Evolutionary conservation across 2,113 vertebrate genomes (phyloP).

Genomic region (Aldabrachelys gigantea): DNA sequence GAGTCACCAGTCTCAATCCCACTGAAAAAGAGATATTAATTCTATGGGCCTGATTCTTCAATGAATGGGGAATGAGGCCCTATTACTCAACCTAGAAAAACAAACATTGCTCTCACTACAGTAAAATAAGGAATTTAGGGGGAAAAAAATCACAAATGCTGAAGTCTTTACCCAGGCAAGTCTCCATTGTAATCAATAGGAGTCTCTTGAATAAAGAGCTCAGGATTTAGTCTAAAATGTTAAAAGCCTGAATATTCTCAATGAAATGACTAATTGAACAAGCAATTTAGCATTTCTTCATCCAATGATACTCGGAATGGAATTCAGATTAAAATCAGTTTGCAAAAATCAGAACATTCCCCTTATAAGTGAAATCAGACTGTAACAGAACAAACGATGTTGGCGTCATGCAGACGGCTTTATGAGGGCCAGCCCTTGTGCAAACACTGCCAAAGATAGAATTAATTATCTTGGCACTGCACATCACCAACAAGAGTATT

Average conservation of each 20-base stretch:
- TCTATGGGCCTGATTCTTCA: not conserved
- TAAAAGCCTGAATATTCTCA: too few species aligned
- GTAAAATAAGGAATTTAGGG: not conserved
- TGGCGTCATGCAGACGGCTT: constrained; percentile 25
- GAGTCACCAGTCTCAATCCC: not conserved
- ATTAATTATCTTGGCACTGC: not conserved
- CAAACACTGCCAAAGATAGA: constrained; percentile 25
- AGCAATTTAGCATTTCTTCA: too few species aligned
- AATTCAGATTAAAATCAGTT: too few species aligned
- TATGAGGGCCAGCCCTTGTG: constrained; percentile 32
- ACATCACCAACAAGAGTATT: constrained; percentile 27
- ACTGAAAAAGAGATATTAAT: not conserved
- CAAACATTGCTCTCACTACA: not conserved
- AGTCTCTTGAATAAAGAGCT: too few species aligned
- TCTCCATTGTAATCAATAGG: too few species aligned
- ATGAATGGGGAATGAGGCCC: not conserved
- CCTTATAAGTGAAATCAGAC: fast-evolving
- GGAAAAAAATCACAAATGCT: not conserved
- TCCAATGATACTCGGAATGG: too few species aligned
- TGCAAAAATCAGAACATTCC: too few species aligned
- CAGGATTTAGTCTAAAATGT: too few species aligned
- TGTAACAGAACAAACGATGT: constrained; percentile 67
- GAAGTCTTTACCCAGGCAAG: too few species aligned
- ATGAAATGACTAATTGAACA: too few species aligned
- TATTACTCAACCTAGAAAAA: not conserved